Conservation (phyloP, 2,113 vertebrate genomes). For the Tachycineta bicolor region DNA sequence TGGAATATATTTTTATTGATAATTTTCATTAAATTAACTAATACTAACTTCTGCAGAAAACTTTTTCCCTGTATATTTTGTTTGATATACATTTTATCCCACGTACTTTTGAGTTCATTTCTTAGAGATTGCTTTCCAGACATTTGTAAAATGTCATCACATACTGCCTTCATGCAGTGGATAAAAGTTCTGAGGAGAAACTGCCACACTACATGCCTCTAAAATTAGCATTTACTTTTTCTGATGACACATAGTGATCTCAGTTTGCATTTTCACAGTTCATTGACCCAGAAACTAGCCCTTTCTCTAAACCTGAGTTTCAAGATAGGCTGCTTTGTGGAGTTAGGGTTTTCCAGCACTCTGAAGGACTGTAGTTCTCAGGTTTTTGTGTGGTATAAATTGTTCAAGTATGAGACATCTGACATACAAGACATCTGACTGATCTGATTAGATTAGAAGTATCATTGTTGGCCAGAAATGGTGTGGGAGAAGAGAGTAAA, state of each 20-base stretch:
- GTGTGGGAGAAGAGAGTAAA: background rate
- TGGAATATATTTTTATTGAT: constrained; percentile 21
- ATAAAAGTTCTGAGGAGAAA: background rate
- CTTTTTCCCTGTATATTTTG: background rate
- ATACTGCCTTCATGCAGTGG: background rate
- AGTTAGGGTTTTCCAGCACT: background rate
- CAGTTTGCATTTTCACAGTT: background rate
- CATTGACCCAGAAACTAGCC: background rate
- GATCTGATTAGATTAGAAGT: background rate
- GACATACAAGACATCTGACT: background rate
- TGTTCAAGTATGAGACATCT: background rate
- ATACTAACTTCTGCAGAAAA: background rate
- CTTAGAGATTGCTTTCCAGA: background rate
- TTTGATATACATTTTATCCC: background rate
- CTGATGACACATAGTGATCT: background rate
- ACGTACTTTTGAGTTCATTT: background rate
- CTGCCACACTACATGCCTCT: background rate
- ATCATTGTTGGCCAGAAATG: background rate
- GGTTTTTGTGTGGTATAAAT: background rate
- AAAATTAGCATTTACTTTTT: background rate
- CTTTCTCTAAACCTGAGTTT: background rate
- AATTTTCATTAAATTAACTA: background rate
- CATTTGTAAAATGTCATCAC: background rate
- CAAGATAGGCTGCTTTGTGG: background rate
- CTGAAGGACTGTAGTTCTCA: background rate